phyloP scores from a whole-genome alignment of 2,113 vertebrate species.

The Callaeas wilsoni region DNA sequence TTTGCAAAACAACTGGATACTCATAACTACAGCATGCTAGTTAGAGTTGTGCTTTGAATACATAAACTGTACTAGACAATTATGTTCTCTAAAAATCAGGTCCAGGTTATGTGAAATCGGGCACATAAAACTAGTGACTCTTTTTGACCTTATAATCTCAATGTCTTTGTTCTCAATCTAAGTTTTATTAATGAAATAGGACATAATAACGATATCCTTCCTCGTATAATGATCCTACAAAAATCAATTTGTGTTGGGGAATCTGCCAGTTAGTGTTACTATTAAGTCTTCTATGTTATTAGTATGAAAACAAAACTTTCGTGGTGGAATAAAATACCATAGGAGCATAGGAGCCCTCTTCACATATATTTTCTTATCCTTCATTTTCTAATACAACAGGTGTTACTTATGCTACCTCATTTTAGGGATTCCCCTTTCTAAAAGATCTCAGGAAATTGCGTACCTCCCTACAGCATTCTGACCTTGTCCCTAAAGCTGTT shows the following conservation, averaged over 20 bases:
- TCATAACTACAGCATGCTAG: neutral
- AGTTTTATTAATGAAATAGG: neutral
- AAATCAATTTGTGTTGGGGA: neutral
- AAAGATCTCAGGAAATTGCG: neutral
- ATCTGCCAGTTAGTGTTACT: neutral
- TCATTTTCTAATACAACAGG: neutral
- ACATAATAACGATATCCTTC: neutral
- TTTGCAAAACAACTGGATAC: neutral
- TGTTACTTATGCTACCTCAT: neutral
- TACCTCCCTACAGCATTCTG: neutral
- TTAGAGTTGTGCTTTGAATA: conserved; percentile 2
- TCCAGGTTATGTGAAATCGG: neutral
- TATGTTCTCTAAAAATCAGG: neutral
- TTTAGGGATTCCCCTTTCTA: neutral
- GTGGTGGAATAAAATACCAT: neutral
- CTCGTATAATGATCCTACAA: neutral
- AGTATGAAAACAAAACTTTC: neutral
- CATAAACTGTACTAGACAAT: neutral
- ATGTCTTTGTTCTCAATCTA: neutral
- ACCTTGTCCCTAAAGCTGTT: neutral
- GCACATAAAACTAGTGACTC: neutral
- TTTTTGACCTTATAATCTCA: neutral
- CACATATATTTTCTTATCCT: neutral
- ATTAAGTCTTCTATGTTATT: neutral
- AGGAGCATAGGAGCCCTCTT: neutral